Base-by-base conservation (phyloP, 2,888 invertebrate species). In the Aleiodes alternator region DNA sequence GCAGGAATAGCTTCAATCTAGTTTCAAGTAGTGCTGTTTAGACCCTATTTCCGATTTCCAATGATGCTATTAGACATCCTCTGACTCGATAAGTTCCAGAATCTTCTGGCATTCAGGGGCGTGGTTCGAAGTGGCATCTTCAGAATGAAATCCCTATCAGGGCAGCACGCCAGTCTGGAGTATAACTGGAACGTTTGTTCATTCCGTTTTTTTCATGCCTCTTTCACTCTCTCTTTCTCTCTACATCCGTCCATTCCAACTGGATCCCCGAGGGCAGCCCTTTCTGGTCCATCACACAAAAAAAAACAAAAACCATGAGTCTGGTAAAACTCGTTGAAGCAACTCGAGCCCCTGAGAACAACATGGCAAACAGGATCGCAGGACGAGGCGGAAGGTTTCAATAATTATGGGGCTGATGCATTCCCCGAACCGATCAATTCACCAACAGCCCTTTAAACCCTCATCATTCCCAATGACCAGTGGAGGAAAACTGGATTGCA, bases 41-140 rank as follows among this genome's bases (percentile, higher is more conserved):
- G 38, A n/a, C 11, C 38, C 48, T 64, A 29, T 56, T n/a, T 48
- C 66, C 50, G 38, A 51, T 50, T 55, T 29, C n/a, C 43, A 14
- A 23, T 43, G 48, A 48, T 9, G 9, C 43, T 23, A 64, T n/a
- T 14, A 43, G 16, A 16, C 23, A 64, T 11, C 9, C 16, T 16
- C 5, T 55, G 16, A 57, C 51, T 48, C 43, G 76, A 74, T 23
- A 75, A 56, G 59, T 76, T 75, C 70, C 57, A 72, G 72, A 74
- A 76, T 69, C 75, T 74, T 71, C 76, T 73, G 48, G 31, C 14
- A 75, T 75, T 76, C 80, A 80, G 83, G 86, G 87, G 87, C 87
- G 87, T 87, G 87, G 87, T 83, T 82, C 85, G 82, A 86, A 82
- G 87, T 87, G 86, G 86, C 87, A 87, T 87, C 87, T 87, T 87